A percentile compares a stretch with the other conserved stretches of the same genome.
Evolutionary conservation across 2,113 vertebrate species (phyloP).

Genomic region (Mesitornis unicolor): DNA sequence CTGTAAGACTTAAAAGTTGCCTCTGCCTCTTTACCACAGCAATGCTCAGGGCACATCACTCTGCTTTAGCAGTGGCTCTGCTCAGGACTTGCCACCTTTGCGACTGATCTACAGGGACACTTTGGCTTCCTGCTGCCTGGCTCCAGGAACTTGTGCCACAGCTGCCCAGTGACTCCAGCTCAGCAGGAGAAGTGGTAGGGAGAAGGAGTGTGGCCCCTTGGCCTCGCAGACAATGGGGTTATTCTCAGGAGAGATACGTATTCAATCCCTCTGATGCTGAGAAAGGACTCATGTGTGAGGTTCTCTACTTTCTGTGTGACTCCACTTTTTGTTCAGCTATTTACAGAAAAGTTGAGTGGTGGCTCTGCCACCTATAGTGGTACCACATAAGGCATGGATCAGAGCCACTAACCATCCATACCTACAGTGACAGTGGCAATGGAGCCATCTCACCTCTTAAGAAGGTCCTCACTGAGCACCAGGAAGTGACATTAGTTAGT

Average conservation of each 20-base stretch:
- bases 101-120: neutral
- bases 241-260: neutral
- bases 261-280: neutral
- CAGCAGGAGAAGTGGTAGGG: neutral
- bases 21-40: neutral
- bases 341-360: neutral
- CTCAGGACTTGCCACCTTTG: neutral
- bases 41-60: neutral
- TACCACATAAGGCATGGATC: neutral
- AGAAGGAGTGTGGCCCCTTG: neutral
- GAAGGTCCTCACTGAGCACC: neutral
- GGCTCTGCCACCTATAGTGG: neutral
- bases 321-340: neutral
- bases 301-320: neutral
- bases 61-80: neutral
- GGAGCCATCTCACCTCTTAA: neutral
- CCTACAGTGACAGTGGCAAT: neutral
- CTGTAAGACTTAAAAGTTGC: neutral
- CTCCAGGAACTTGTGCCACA: neutral
- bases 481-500: neutral
- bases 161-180: neutral
- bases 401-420: neutral
- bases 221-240: neutral
- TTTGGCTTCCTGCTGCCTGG: neutral
- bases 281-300: neutral